phyloP scores from a whole-genome alignment of 2,797 vertebrate genomes.

The Acanthornis magna region DNA sequence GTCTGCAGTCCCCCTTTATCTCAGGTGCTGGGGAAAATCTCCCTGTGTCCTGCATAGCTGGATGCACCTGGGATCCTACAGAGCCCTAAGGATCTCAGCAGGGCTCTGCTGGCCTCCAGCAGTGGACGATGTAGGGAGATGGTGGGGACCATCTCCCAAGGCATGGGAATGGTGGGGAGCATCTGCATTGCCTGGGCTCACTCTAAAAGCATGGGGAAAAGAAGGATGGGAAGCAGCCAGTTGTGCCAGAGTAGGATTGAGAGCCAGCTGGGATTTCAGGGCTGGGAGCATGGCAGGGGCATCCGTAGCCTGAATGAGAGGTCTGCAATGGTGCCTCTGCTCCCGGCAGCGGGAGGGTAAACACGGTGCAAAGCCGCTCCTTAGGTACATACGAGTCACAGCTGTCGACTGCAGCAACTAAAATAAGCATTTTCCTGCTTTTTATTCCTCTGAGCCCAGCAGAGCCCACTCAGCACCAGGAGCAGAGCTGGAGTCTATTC shows the following conservation, averaged over 20 bases:
- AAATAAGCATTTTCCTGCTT: constrained; percentile 61
- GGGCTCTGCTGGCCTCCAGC: neutral
- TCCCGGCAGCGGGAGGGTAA: neutral
- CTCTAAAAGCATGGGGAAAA: neutral
- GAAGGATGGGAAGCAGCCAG: neutral
- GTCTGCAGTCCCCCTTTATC: neutral
- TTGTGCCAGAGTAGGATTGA: neutral
- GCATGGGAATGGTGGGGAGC: neutral
- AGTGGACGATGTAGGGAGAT: neutral
- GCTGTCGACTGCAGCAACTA: constrained; percentile 58
- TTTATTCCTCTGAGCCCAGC: constrained; percentile 61
- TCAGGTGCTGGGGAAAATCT: neutral
- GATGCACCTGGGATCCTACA: neutral
- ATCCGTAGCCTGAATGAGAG: neutral
- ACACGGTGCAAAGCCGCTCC: neutral
- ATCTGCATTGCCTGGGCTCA: neutral
- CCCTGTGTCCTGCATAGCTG: neutral
- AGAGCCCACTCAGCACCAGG: constrained; percentile 60
- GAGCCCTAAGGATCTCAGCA: neutral
- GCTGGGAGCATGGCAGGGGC: neutral
- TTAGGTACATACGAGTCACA: constrained; percentile 48
- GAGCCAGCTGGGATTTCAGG: neutral
- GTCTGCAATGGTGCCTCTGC: neutral
- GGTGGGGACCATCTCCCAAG: neutral
- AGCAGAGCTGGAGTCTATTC: constrained; percentile 54